Evolutionary conservation across 2,113 vertebrate genomes (phyloP).

Genomic region (Dipodomys stephensi): DNA sequence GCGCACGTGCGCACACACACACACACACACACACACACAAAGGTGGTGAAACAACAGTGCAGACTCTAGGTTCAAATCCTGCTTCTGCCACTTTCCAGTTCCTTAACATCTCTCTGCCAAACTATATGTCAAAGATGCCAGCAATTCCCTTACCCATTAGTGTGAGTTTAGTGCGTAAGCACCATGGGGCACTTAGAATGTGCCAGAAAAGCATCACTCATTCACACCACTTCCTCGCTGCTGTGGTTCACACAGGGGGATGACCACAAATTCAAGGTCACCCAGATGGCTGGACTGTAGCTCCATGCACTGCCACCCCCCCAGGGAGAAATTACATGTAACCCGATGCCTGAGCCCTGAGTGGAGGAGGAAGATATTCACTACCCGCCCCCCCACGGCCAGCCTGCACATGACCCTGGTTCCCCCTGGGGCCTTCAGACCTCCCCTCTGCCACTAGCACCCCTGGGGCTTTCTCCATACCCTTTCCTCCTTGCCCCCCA

Average conservation of each 20-base stretch:
- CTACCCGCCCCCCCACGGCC: not conserved
- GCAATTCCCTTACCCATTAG: not conserved
- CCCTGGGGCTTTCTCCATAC: constrained; percentile 11
- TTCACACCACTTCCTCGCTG: too few species aligned
- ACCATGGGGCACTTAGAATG: accelerated
- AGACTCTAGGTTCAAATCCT: not conserved
- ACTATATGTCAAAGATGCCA: too few species aligned
- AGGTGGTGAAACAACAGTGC: not conserved
- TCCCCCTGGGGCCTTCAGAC: not conserved
- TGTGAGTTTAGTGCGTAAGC: not conserved
- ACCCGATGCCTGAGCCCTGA: constrained; percentile 29
- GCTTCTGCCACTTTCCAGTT: not conserved
- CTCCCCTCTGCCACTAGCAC: not conserved
- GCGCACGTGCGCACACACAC: too few species aligned
- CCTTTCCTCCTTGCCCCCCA: not conserved
- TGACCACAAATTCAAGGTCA: constrained; percentile 47
- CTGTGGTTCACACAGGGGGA: not conserved
- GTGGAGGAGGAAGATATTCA: not conserved
- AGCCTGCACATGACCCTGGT: not conserved
- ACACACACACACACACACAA: too few species aligned
- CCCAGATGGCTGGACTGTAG: not conserved
- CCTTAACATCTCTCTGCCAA: not conserved
- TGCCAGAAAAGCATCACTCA: too few species aligned
- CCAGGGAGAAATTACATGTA: not conserved
- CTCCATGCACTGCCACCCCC: not conserved